phyloP scores from a whole-genome alignment of 2,113 vertebrate genomes.

The Heterocephalus glaber region DNA sequence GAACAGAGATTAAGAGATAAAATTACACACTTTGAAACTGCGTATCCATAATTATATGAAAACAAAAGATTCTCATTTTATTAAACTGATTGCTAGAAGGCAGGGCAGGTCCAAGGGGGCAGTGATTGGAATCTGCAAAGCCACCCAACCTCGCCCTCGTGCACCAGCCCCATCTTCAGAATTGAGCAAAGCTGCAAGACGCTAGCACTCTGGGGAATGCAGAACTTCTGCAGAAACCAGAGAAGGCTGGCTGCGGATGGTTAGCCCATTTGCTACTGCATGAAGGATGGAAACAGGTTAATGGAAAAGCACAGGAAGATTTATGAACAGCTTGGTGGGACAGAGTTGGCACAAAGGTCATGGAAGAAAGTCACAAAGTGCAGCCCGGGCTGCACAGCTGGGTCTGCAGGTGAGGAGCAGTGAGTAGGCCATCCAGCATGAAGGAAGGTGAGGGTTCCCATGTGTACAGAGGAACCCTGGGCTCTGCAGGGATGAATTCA shows the following conservation, averaged over 20 bases:
- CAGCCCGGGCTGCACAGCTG: background rate
- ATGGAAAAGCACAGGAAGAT: background rate
- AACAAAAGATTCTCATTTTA: constrained; percentile 7
- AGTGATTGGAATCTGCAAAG: background rate
- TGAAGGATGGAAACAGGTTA: background rate
- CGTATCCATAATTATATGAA: background rate
- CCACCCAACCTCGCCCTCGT: background rate
- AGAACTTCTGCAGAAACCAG: background rate
- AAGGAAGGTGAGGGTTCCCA: background rate
- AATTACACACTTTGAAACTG: background rate
- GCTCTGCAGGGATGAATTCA: background rate
- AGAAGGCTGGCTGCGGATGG: background rate
- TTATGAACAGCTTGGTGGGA: background rate
- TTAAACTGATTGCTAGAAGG: background rate
- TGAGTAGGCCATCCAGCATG: background rate
- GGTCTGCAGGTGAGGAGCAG: background rate
- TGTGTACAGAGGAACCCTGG: background rate
- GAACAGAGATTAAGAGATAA: constrained; percentile 6
- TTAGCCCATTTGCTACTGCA: background rate
- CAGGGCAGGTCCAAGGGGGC: background rate
- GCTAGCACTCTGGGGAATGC: background rate
- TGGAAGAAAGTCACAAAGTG: background rate
- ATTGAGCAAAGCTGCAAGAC: background rate
- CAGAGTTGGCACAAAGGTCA: background rate
- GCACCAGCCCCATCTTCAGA: background rate